Percentiles rank a stretch among this genome's conserved stretches.
Evolutionary conservation across 2,888 invertebrate species (phyloP).

Genomic region (Cerceris ruficornis): DNA sequence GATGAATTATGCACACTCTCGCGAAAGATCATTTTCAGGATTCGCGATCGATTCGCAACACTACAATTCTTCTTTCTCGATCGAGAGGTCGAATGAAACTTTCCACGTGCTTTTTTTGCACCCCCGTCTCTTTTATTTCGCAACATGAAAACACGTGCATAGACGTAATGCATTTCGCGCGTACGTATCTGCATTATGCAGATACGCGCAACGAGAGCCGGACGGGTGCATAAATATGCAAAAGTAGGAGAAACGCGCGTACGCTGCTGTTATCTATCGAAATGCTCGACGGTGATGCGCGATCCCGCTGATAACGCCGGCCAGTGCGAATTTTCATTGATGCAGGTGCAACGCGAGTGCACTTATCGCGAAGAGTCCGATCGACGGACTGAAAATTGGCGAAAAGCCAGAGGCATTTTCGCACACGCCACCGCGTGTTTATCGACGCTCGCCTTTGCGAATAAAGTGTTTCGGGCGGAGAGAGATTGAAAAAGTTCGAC

Average conservation of each 20-base stretch:
- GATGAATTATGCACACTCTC: conserved; percentile 30
- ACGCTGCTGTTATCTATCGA: conserved; percentile 42
- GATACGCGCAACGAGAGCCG: conserved; percentile 1
- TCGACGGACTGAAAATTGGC: conserved; percentile 63
- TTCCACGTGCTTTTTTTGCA: conserved; percentile 3
- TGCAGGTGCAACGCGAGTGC: conserved; percentile 48
- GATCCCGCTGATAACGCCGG: conserved; percentile 51
- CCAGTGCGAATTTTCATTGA: conserved; percentile 58
- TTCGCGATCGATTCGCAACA: conserved; percentile 3
- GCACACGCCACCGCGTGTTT: conserved; percentile 22
- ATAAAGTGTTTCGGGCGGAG: neutral
- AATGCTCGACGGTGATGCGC: conserved; percentile 34
- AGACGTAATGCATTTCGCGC: neutral
- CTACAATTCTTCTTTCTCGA: too few species aligned
- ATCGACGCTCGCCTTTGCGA: conserved; percentile 21
- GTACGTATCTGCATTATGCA: conserved; percentile 23
- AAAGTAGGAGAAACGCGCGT: conserved; percentile 9
- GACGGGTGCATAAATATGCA: conserved; percentile 32
- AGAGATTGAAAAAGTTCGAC: too few species aligned
- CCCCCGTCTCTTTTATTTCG: neutral
- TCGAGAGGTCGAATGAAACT: neutral
- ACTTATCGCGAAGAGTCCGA: conserved; percentile 64
- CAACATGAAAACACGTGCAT: neutral
- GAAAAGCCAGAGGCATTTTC: conserved; percentile 40
- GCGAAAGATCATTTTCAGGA: conserved; percentile 20